Percentiles rank a stretch among this genome's conserved stretches.
Conservation (phyloP, 2,888 invertebrate species). For the Chesias legatella region DNA sequence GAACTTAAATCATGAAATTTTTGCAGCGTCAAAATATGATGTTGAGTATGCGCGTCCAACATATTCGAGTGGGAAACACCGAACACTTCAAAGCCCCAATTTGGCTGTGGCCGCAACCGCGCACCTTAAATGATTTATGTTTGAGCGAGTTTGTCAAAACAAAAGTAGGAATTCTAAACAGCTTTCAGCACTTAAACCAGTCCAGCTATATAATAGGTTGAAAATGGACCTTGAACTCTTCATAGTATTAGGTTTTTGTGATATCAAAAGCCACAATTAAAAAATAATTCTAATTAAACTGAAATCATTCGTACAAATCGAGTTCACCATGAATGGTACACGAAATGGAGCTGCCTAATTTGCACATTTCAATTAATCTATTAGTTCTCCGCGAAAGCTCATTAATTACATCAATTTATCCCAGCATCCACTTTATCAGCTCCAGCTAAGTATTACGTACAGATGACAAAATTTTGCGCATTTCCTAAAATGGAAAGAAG, state of each 20-base stretch:
- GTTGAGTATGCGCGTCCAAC: constrained; percentile 13
- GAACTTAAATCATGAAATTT: background rate
- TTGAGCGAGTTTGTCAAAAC: constrained; percentile 14
- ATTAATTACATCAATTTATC: constrained; percentile 9
- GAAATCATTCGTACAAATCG: too few species aligned
- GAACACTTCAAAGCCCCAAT: constrained; percentile 19
- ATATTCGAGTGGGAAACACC: constrained; percentile 15
- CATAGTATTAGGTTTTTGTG: too few species aligned
- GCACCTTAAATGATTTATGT: constrained; percentile 16
- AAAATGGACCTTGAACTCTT: too few species aligned
- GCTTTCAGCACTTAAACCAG: background rate
- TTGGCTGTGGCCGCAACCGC: constrained; percentile 12
- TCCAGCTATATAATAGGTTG: too few species aligned
- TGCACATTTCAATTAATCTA: constrained; percentile 7
- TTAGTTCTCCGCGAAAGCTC: background rate
- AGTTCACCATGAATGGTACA: background rate
- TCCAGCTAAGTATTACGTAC: background rate
- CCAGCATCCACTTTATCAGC: constrained; percentile 5
- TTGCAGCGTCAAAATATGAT: constrained; percentile 5
- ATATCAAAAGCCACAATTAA: too few species aligned
- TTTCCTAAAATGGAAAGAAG: constrained; percentile 4
- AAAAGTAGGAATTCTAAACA: constrained; percentile 7
- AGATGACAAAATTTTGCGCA: constrained; percentile 7
- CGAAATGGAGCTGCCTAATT: constrained; percentile 1
- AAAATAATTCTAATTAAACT: too few species aligned